Evolutionary conservation across 64 coral and sea anemone genomes (phyloP), one percentile per base, ranked within the genome.

Genomic region (Dendrophyllia cribrosa): DNA sequence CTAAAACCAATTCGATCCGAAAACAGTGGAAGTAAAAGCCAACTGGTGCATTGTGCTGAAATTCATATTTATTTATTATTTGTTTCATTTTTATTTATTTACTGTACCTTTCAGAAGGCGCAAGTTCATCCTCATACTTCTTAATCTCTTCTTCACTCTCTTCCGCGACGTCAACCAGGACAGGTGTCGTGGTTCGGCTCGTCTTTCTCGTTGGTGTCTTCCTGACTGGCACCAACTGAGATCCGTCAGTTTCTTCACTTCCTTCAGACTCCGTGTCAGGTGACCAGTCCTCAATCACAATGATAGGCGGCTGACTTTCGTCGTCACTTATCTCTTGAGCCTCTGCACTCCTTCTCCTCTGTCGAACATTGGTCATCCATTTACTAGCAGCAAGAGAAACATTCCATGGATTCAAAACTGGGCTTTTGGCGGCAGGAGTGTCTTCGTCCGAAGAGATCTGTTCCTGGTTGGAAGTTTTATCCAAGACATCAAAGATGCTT

Each of bases 321-420:
- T 70, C 51, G 10, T 63, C 81, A 19, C 12, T 47, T 34, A 10
- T 43, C 49, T 19, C 11, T 59, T 25, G 15, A n/a, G 66, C 22
- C 11, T 4, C 8, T 59, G 53, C 34, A 61, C 15, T 44, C 48
- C 45, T 60, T 15, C 73, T 46, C 43, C 85, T 76, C n/a, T 68
- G 56, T 14, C 90, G 79, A 66, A 96, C 50, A 7, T 44, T 78
- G 7, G 82, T 17, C 59, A 91, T 87, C 95, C 95, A 97, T 77
- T 94, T 93, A 58, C 86, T 97, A 9, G 95, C 92, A 22, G 88
- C 95, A 77, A 94, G 69, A n/a, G 91, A 87, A 3, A 97, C 84
- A 16, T 79, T 70, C 95, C 95, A 97, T 68, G 92, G 95, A 51
- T 74, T 87, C 9, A 83, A 72, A 52, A 73, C 91, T 21, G 51